phyloP scores from a whole-genome alignment of 2,797 vertebrate species.

The Lepidocolaptes lacrymiger region DNA sequence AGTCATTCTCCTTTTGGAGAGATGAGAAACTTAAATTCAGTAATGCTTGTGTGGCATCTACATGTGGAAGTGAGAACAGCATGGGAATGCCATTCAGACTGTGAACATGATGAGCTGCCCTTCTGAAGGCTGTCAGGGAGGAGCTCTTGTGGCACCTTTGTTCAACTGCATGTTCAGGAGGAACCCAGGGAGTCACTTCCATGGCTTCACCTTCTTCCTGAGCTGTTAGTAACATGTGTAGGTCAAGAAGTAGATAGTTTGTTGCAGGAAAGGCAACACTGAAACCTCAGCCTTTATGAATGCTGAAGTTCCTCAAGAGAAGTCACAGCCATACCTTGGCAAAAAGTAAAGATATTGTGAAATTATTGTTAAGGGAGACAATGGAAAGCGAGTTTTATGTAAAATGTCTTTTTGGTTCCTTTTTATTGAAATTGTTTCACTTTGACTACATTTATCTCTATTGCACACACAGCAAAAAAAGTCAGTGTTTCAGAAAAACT shows the following conservation, averaged over 20 bases:
- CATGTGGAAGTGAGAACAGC: neutral
- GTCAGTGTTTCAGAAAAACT: neutral
- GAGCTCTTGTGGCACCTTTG: neutral
- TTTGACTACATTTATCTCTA: neutral
- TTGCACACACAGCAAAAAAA: neutral
- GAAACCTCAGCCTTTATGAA: neutral
- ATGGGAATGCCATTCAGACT: neutral
- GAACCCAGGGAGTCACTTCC: neutral
- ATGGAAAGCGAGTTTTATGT: neutral
- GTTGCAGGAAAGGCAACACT: neutral
- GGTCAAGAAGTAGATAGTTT: neutral
- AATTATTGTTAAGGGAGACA: neutral
- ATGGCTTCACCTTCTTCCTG: neutral
- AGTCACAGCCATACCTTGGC: fast-evolving
- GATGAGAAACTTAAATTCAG: neutral
- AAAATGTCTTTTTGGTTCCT: neutral
- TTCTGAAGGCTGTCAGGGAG: neutral
- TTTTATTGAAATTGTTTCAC: neutral
- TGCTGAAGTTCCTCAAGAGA: neutral
- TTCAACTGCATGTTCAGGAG: neutral
- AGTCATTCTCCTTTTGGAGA: neutral
- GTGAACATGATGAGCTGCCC: fast-evolving
- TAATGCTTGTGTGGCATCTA: neutral
- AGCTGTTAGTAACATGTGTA: neutral
- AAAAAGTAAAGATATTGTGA: neutral